Evolutionary conservation across 2,797 vertebrate genomes (phyloP), one percentile per base, ranked within the genome.

Genomic region (Novumbra hubbsi): DNA sequence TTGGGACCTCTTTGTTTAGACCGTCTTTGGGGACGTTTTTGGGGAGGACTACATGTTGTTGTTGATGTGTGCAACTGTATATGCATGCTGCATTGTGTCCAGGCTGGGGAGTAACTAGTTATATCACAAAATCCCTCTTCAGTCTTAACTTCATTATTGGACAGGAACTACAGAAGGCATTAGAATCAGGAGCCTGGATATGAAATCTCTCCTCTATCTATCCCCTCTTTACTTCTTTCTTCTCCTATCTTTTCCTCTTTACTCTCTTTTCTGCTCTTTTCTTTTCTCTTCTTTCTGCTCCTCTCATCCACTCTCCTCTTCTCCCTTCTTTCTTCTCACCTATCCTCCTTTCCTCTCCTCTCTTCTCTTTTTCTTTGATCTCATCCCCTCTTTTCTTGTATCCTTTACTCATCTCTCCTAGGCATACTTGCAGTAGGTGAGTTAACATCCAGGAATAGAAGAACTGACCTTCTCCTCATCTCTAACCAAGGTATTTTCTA

Each of bases 1-100:
- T 84, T 79, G 89, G 87, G 87, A 88, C 84, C 88, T 88, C 86
- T 91, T 91, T 89, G 89, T 91, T 45, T 45, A 45, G 41, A 45
- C 41, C 9, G 41, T 45, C 41, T 45, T 45, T 45, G 41, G 41
- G 41, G 41, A 45, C 11, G 41, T 45, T 45, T 45, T 24, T 24
- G 55, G n/a, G 11, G 12, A 24, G 21, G 24, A 60, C n/a, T 60
- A 60, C n/a, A 3, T 24, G 24, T n/a, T 60, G 41, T 45, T 45
- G 41, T 45, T 1, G 9, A 9, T 14, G 50, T 52, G 16, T 19
- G 50, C n/a, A 2, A 6, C 11, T 52, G 17, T 6, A 2, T 52
- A 21, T 12, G 55, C 24, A 24, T 12, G 55, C 19, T 60, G 55
- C 55, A 60, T 60, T 60, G 21, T 24, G 21, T 86, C 79, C 85